phyloP scores from a whole-genome alignment of 1,140 invertebrate genomes.

The Heterodera carotae region DNA sequence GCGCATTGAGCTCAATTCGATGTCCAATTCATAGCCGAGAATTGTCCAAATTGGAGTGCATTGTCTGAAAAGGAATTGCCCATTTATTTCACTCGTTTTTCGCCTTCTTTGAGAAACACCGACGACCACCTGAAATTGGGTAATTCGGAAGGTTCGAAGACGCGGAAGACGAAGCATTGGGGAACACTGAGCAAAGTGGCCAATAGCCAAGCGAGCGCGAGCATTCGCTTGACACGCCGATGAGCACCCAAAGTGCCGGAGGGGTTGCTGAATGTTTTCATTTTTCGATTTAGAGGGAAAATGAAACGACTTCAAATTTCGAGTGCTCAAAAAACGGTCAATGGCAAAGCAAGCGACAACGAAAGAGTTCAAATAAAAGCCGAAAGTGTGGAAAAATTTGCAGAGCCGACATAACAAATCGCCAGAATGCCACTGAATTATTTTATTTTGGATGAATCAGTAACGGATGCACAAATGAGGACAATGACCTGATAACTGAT shows the following conservation, averaged over 20 bases:
- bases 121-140: conserved; percentile 59
- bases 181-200: conserved; percentile 56
- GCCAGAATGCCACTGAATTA: conserved; percentile 61
- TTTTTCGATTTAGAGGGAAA: too few relatives aligned
- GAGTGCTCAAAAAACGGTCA: conserved; percentile 61
- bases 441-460: not conserved
- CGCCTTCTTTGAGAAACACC: conserved; percentile 1
- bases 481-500: conserved; percentile 54
- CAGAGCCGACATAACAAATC: conserved; percentile 58
- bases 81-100: conserved; percentile 3
- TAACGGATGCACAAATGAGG: conserved; percentile 1
- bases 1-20: conserved; percentile 38
- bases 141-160: conserved; percentile 56
- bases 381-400: conserved; percentile 64
- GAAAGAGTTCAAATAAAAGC: conserved; percentile 63
- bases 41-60: conserved; percentile 63
- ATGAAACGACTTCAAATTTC: conserved; percentile 52
- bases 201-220: conserved; percentile 51
- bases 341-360: conserved; percentile 63
- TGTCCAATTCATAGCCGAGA: conserved; percentile 53
- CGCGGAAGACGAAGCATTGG: conserved; percentile 57
- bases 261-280: conserved; percentile 46
- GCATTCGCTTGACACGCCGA: conserved; percentile 48
- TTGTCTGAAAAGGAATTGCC: conserved; percentile 22
- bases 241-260: conserved; percentile 53